phyloP scores from a whole-genome alignment of 2,113 vertebrate genomes.

The Corvus hawaiiensis region DNA sequence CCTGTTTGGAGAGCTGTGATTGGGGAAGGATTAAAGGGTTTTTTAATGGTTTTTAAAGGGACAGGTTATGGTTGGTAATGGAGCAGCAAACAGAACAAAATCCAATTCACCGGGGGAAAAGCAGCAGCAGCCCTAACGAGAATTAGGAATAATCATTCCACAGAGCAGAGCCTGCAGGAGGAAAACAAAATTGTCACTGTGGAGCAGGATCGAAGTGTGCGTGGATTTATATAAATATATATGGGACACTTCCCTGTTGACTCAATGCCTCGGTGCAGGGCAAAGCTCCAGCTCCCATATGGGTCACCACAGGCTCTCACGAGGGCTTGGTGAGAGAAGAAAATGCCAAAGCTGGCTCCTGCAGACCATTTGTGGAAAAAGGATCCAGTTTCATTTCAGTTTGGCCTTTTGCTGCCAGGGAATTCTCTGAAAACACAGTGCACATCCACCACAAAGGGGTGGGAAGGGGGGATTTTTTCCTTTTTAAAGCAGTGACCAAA shows the following conservation, averaged over 20 bases:
- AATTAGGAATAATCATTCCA: slow-evolving; percentile 3
- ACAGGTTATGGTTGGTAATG: not conserved
- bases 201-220: not conserved
- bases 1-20: not conserved
- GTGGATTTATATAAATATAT: not conserved
- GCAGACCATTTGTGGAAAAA: not conserved
- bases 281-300: slow-evolving; percentile 15
- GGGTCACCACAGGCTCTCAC: slow-evolving; percentile 10
- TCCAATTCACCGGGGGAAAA: not conserved
- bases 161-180: not conserved
- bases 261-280: not conserved
- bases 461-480: rapidly evolving
- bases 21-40: not conserved
- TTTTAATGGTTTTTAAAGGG: not conserved
- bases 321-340: not conserved
- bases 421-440: not conserved
- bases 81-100: not conserved
- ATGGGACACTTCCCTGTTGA: not conserved
- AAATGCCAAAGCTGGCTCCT: not conserved
- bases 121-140: not conserved
- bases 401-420: not conserved
- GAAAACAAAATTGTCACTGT: not conserved
- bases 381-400: not conserved
- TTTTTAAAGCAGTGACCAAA: not conserved
- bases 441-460: not conserved